These are phyloP conservation scores for Campylomormyrus numenius DNA, from an alignment of 2,113 vertebrate genomes.

Conservation along the genomic window DNA sequence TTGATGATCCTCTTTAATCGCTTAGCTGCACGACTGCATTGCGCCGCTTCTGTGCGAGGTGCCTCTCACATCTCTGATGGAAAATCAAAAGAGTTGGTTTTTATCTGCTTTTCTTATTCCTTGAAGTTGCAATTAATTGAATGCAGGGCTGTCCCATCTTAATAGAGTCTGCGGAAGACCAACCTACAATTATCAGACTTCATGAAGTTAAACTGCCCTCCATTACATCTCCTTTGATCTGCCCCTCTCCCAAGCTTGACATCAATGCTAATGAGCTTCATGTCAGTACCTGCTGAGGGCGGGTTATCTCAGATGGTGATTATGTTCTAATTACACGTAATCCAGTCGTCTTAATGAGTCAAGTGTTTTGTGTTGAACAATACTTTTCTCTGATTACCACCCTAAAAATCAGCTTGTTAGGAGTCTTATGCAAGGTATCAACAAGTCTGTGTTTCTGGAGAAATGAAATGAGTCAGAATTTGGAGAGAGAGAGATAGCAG, in stretches of 20 bases:
- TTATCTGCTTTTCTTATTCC: conserved; percentile 20
- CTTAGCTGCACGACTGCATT: neutral
- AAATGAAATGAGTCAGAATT: neutral
- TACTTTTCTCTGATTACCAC: neutral
- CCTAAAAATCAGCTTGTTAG: neutral
- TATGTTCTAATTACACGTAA: conserved; percentile 55
- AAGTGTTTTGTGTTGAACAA: conserved; percentile 45
- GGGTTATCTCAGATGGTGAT: conserved; percentile 39
- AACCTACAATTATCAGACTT: conserved; percentile 46
- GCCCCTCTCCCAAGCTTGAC: conserved; percentile 30
- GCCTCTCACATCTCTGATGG: neutral
- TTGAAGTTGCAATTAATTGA: conserved; percentile 43
- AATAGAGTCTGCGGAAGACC: conserved; percentile 29
- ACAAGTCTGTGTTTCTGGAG: neutral
- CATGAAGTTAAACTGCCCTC: conserved; percentile 55
- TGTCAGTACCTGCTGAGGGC: conserved; percentile 40
- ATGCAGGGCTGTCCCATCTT: conserved; percentile 31
- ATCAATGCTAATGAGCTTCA: conserved; percentile 40
- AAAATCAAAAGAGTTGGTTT: neutral
- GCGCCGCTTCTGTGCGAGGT: too few species aligned
- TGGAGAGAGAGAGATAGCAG: conserved; percentile 31
- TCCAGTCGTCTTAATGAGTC: conserved; percentile 48
- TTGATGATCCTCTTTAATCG: neutral
- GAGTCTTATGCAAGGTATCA: neutral
- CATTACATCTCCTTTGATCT: conserved; percentile 58